A percentile compares a stretch with the other conserved stretches of the same genome.
phyloP scores from a whole-genome alignment of 1,140 invertebrate species.

The Hirudo medicinalis region DNA sequence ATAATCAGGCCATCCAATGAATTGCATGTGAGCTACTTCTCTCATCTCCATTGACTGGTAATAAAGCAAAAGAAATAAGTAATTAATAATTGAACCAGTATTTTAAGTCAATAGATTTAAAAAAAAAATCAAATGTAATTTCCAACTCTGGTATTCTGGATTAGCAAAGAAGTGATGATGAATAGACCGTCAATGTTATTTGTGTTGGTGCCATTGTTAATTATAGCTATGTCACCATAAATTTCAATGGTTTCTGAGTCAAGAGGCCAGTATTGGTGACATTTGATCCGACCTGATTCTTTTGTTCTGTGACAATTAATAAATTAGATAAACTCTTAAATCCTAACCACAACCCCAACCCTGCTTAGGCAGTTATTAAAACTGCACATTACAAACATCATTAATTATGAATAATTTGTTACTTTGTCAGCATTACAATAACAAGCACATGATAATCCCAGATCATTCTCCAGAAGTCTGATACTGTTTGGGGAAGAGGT shows the following conservation, averaged over 20 bases:
- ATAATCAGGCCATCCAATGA: conserved; percentile 98
- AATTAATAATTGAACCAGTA: too few species aligned
- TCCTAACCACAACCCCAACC: not conserved
- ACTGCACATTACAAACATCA: not conserved
- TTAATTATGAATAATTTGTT: not conserved
- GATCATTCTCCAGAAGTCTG: conserved; percentile 91
- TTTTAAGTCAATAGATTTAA: not conserved
- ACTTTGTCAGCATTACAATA: conserved; percentile 81
- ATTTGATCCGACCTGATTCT: conserved; percentile 76
- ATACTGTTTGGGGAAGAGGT: conserved; percentile 76
- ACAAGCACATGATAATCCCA: conserved; percentile 83
- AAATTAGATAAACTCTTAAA: conserved; percentile 45
- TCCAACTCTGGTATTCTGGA: not conserved
- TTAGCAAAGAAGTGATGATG: not conserved
- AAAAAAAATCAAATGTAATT: not conserved
- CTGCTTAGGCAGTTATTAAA: not conserved
- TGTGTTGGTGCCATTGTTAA: conserved; percentile 60
- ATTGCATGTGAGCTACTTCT: conserved; percentile 55
- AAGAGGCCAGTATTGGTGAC: conserved; percentile 82
- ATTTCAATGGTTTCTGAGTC: conserved; percentile 53
- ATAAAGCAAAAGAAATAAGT: not conserved
- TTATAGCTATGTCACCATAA: conserved; percentile 65
- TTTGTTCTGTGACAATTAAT: conserved; percentile 45
- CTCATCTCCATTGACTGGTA: not conserved
- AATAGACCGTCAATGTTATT: conserved; percentile 74